These are phyloP conservation scores for Noctua fimbriata DNA, from an alignment of 2,888 invertebrate genomes.

Conservation along the genomic window DNA sequence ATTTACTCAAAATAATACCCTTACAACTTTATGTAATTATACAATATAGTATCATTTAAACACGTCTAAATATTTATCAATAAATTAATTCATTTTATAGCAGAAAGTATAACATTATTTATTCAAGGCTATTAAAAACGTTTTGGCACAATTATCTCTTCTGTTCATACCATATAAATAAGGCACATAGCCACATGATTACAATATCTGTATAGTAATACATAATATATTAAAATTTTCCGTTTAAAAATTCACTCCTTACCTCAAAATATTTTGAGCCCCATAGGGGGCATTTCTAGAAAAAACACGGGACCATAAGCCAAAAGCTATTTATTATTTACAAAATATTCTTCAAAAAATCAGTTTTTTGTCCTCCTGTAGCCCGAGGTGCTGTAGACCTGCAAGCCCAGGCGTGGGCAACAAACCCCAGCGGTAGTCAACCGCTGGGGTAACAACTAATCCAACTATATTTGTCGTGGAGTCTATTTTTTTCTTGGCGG, in stretches of 20 bases:
- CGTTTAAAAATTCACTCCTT: conserved; percentile 65
- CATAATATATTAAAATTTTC: conserved; percentile 53
- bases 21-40: conserved; percentile 60
- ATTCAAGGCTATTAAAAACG: conserved; percentile 70
- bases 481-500: conserved; percentile 81
- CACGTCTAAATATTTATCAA: conserved; percentile 51
- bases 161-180: conserved; percentile 73
- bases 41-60: conserved; percentile 52
- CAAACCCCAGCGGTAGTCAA: conserved; percentile 80
- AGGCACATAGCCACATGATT: conserved; percentile 82
- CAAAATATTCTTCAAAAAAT: conserved; percentile 80
- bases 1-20: conserved; percentile 69
- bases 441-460: conserved; percentile 76
- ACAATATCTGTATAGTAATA: conserved; percentile 61
- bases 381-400: conserved; percentile 63
- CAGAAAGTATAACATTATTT: conserved; percentile 65
- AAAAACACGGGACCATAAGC: conserved; percentile 60
- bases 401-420: conserved; percentile 69
- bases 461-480: conserved; percentile 65
- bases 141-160: conserved; percentile 78
- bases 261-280: conserved; percentile 59
- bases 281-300: conserved; percentile 56
- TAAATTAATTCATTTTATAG: conserved; percentile 64
- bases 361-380: conserved; percentile 65
- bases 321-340: conserved; percentile 67